Evolutionary conservation across 2,888 invertebrate genomes (phyloP).

Genomic region (Trissolcus japonicus): DNA sequence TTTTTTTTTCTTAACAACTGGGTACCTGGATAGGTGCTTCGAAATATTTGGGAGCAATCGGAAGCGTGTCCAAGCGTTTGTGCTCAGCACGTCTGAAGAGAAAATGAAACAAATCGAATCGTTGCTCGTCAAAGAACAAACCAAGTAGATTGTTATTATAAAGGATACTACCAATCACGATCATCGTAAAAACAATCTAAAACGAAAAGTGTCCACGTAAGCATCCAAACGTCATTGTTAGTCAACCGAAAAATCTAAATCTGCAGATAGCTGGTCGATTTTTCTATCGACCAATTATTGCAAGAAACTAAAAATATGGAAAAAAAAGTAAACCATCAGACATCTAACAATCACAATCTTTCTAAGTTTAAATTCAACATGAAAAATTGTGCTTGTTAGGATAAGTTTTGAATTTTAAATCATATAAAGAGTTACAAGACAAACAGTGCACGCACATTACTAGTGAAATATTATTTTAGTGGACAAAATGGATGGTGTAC

Average conservation of each 20-base stretch:
- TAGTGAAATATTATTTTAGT: background rate
- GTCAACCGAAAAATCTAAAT: no score
- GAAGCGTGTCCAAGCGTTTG: conserved; percentile 61
- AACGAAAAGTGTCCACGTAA: conserved; percentile 66
- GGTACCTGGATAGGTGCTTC: conserved; percentile 72
- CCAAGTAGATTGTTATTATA: conserved; percentile 70
- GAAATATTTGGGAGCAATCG: conserved; percentile 65
- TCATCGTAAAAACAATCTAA: conserved; percentile 72
- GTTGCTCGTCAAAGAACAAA: conserved; percentile 70
- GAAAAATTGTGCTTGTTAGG: no score
- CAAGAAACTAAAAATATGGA: no score
- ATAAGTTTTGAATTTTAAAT: no score
- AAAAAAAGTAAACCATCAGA: no score
- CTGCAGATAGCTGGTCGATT: no score
- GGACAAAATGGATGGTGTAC: conserved; percentile 73
- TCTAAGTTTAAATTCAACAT: no score
- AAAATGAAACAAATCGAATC: conserved; percentile 65
- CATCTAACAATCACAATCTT: no score
- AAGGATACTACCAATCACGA: conserved; percentile 71
- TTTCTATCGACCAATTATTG: no score
- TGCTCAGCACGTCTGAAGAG: conserved; percentile 62
- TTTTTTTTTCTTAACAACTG: conserved; percentile 9
- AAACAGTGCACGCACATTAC: conserved; percentile 16
- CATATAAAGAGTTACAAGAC: conserved; percentile 10
- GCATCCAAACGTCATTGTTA: conserved; percentile 36